phyloP scores from a whole-genome alignment of 2,888 invertebrate species.

The Idaea aversata region DNA sequence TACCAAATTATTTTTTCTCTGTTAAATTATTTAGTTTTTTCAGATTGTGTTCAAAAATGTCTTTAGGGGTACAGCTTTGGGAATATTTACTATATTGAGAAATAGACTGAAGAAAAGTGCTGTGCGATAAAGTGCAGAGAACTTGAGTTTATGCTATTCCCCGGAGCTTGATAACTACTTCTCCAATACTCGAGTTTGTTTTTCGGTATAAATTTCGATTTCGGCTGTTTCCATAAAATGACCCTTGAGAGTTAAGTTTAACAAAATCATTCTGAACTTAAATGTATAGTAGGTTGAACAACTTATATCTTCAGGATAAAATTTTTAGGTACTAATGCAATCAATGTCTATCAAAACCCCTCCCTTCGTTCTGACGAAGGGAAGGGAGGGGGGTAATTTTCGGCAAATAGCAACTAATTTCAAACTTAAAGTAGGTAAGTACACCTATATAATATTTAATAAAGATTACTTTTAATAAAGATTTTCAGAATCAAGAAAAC shows the following conservation, averaged over 20 bases:
- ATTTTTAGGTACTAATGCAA: not conserved
- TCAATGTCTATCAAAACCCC: not conserved
- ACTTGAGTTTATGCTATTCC: conserved; percentile 3
- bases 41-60: not conserved
- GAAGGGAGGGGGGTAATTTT: too few species aligned
- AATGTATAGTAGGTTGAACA: not conserved
- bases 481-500: too few species aligned
- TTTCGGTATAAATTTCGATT: conserved; percentile 10
- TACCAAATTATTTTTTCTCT: too few species aligned
- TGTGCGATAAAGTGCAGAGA: conserved; percentile 10
- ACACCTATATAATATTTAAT: too few species aligned
- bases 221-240: conserved; percentile 6
- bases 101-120: conserved; percentile 4
- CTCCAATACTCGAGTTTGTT: conserved; percentile 13
- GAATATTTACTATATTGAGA: conserved; percentile 1
- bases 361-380: too few species aligned
- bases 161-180: conserved; percentile 7
- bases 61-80: not conserved
- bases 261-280: not conserved
- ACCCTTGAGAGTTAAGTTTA: conserved; percentile 2
- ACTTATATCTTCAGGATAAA: not conserved
- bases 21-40: not conserved
- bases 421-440: too few species aligned
- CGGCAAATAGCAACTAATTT: too few species aligned
- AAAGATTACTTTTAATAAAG: too few species aligned